phyloP scores from a whole-genome alignment of 2,113 vertebrate species.

The Fregata magnificens region DNA sequence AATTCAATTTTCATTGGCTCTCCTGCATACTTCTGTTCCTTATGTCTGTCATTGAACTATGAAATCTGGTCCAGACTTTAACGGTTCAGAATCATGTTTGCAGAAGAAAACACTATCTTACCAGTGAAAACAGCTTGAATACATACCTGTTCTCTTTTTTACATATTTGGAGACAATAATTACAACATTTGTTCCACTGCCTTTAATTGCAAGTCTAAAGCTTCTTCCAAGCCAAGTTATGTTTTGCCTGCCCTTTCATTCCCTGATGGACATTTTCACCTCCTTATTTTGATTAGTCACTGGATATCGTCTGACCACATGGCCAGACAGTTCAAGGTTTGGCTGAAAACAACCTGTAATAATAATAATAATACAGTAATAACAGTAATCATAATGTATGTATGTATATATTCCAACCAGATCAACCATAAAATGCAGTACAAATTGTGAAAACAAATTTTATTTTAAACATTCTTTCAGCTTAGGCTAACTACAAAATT shows the following conservation, averaged over 20 bases:
- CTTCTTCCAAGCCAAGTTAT: background rate
- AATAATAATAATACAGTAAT: background rate
- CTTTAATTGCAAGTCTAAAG: background rate
- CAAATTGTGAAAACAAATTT: background rate
- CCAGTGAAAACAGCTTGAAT: background rate
- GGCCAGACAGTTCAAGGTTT: background rate
- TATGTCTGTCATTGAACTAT: background rate
- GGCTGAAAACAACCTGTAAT: background rate
- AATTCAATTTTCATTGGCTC: background rate
- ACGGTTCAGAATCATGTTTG: background rate
- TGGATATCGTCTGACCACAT: background rate
- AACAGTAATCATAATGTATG: background rate
- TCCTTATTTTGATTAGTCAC: background rate
- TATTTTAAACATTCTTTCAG: background rate
- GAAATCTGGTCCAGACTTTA: background rate
- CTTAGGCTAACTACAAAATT: background rate
- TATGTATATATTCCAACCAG: background rate
- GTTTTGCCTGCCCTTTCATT: background rate
- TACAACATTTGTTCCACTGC: background rate
- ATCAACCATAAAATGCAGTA: background rate
- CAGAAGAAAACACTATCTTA: background rate
- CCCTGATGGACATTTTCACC: background rate
- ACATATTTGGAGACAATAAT: background rate
- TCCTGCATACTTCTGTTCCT: background rate
- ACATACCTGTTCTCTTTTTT: background rate